Evolutionary conservation across 2,113 vertebrate genomes (phyloP), one percentile per base, ranked within the genome.

Genomic region (Bungarus multicinctus): DNA sequence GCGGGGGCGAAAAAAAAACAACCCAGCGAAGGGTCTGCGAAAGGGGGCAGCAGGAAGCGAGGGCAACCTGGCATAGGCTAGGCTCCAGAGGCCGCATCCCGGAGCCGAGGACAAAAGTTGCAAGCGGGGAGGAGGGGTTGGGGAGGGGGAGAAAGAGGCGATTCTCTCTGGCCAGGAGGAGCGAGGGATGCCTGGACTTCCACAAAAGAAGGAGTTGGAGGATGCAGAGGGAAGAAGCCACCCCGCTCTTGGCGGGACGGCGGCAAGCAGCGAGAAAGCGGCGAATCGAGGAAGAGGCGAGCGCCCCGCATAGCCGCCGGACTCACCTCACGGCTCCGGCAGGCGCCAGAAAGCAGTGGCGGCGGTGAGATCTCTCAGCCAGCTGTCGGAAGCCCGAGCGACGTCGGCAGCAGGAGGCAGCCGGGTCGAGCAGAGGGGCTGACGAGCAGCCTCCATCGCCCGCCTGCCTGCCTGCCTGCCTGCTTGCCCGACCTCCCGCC

Each of bases 261-360:
- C 85, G 53, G 52, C 22, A 25, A 25, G 1, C 52, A 18, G 20
- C 20, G 2, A 16, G 12, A 27, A 25, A 18, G 53, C 12, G 18
- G 7, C 6, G 20, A 22, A 39, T 23, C 16, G n/a, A 57, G 3
- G 53, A 39, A 3, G 23, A 52, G 6, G 57, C 30, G 50, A 23
- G 50, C 50, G 50, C 52, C 34, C 27, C 8, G 3, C 50, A 52
- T 0, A 16, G 43, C 54, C 85, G 3, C 27, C 22, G 50, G 50
- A 92, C 91, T 92, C 87, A 92, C 91, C 91, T 89, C 87, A 16
- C 4, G 60, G 34, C 87, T 87, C 53, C 39, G 53, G 39, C 3
- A 90, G 52, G 69, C 90, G 39, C 34, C 55, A 25, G 5, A 74
- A 74, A 69, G 12, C 34, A 1, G 34, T n/a, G 85, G 74, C 81